A percentile compares a stretch with the other conserved stretches of the same genome.
phyloP scores from a whole-genome alignment of 2,797 vertebrate species.

The Neoniphon sammara region DNA sequence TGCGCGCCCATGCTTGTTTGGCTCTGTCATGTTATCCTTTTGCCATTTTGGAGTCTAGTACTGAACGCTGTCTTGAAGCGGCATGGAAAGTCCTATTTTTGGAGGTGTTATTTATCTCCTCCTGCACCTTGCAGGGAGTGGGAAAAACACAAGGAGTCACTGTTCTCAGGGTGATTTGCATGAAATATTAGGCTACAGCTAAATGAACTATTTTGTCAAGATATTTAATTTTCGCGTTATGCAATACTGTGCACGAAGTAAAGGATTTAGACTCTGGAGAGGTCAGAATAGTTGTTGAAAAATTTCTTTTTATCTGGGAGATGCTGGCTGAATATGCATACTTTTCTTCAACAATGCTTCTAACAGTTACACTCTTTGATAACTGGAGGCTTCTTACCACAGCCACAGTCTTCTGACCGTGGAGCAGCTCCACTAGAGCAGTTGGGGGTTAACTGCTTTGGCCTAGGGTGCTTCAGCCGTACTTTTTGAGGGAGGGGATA shows the following conservation, averaged over 20 bases:
- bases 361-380: constrained; percentile 29
- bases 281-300: not conserved
- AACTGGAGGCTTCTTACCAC: constrained; percentile 11
- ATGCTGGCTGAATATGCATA: constrained; percentile 37
- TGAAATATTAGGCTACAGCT: not conserved
- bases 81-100: constrained; percentile 11
- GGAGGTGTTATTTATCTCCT: constrained; percentile 29
- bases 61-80: constrained; percentile 11
- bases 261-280: constrained; percentile 11
- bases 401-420: not conserved
- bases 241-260: constrained; percentile 6
- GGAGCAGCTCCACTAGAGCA: not conserved
- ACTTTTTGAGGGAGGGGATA: constrained; percentile 1
- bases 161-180: constrained; percentile 7
- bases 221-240: not conserved
- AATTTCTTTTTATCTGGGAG: not conserved
- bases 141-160: not conserved
- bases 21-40: constrained; percentile 4
- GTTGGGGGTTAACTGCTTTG: not conserved
- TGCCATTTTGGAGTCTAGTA: constrained; percentile 8
- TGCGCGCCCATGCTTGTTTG: constrained; percentile 9
- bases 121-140: constrained; percentile 34
- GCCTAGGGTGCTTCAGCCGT: constrained; percentile 3
- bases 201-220: not conserved
- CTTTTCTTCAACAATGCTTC: not conserved